These are phyloP conservation scores for Valencia hispanica DNA, from an alignment of 2,797 vertebrate genomes.

Conservation along the genomic window DNA sequence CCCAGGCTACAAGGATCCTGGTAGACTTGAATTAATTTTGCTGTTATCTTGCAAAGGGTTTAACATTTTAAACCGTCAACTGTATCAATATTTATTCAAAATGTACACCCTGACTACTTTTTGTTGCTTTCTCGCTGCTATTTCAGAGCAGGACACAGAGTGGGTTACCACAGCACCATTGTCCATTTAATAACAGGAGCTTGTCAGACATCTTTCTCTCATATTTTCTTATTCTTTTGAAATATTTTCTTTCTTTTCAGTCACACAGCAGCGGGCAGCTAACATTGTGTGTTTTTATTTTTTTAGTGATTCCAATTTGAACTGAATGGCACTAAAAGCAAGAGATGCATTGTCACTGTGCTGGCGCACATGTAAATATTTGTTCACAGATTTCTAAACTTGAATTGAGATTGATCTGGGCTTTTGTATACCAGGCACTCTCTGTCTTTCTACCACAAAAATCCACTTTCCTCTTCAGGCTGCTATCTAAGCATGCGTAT, in stretches of 20 bases:
- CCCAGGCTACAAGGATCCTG: too few relatives aligned
- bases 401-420: constrained; percentile 18
- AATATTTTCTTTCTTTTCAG: constrained; percentile 8
- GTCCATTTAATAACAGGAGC: constrained; percentile 26
- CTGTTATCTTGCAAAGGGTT: background rate
- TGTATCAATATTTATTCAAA: constrained; percentile 9
- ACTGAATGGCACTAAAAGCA: constrained; percentile 24
- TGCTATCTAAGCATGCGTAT: constrained; percentile 1
- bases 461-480: constrained; percentile 12
- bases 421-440: constrained; percentile 8
- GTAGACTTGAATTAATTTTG: background rate
- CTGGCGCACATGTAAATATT: constrained; percentile 7
- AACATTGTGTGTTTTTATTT: background rate
- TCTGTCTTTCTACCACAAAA: constrained; percentile 10
- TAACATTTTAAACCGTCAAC: background rate
- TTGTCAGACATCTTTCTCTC: background rate
- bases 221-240: background rate
- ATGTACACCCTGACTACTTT: background rate
- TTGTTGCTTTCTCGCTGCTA: background rate
- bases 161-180: constrained; percentile 19
- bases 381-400: constrained; percentile 7
- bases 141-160: constrained; percentile 11
- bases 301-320: constrained; percentile 15
- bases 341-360: background rate
- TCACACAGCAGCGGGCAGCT: background rate